phyloP scores from a whole-genome alignment of 2,113 vertebrate species.

The Sterrhoptilus dennistouni region DNA sequence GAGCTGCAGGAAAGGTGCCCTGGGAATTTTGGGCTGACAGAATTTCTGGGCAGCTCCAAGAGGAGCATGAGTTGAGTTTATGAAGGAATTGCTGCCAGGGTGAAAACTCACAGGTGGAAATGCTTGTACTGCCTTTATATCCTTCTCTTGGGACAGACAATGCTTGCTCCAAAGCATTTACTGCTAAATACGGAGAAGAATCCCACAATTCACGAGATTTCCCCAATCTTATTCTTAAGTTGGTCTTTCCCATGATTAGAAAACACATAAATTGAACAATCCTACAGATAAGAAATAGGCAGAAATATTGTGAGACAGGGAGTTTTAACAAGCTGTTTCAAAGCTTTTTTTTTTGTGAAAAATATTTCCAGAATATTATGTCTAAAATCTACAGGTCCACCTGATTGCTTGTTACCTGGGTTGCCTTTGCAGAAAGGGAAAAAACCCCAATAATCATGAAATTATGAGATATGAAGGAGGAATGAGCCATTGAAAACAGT shows the following conservation, averaged over 20 bases:
- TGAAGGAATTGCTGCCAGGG: neutral
- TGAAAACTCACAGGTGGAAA: neutral
- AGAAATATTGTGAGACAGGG: neutral
- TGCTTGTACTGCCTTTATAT: neutral
- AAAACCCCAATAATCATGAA: neutral
- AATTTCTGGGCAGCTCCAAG: neutral
- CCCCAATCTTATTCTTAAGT: neutral
- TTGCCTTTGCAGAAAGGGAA: neutral
- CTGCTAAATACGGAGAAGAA: neutral
- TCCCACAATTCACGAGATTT: neutral
- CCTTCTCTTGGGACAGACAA: neutral
- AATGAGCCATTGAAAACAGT: neutral
- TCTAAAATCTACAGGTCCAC: neutral
- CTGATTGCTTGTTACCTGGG: neutral
- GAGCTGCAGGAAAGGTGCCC: neutral
- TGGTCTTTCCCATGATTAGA: neutral
- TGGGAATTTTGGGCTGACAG: neutral
- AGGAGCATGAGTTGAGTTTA: neutral
- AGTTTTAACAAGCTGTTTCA: neutral
- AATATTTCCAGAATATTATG: neutral
- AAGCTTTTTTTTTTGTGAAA: neutral
- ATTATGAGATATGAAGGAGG: neutral
- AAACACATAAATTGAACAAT: neutral
- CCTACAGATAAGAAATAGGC: neutral
- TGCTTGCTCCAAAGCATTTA: neutral